These are phyloP conservation scores for Cheiracanthium punctorium DNA, from an alignment of 2,888 invertebrate genomes.

Conservation along the genomic window DNA sequence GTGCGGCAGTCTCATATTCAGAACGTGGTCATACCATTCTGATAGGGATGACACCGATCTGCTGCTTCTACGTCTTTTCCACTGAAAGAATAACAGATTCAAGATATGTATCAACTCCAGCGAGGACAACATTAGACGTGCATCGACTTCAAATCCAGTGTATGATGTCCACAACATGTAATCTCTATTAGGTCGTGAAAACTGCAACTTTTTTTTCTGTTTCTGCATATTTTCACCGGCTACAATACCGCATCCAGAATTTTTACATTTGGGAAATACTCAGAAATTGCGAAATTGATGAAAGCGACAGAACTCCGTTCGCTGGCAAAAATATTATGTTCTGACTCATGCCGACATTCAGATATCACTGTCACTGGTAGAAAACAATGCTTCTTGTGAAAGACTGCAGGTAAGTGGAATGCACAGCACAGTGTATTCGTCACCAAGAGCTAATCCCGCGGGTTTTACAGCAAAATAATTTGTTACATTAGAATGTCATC, in stretches of 20 bases:
- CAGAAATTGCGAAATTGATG: background rate
- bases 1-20: background rate
- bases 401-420: no score
- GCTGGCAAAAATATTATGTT: background rate
- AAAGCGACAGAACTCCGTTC: background rate
- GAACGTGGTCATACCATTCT: background rate
- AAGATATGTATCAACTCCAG: no score
- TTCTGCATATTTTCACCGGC: conserved; percentile 10
- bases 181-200: conserved; percentile 16
- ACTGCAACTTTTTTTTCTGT: conserved; percentile 10
- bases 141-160: conserved; percentile 11
- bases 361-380: no score
- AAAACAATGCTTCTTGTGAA: no score
- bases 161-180: conserved; percentile 3
- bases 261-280: background rate
- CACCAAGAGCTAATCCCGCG: no score
- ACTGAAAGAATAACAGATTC: background rate
- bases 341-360: background rate
- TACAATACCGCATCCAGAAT: conserved; percentile 3
- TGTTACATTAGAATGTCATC: no score
- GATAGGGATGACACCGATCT: background rate
- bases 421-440: no score
- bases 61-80: background rate
- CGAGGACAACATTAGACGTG: background rate
- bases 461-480: no score